Conservation (phyloP, 2,888 invertebrate genomes). For the Tachina fera region DNA sequence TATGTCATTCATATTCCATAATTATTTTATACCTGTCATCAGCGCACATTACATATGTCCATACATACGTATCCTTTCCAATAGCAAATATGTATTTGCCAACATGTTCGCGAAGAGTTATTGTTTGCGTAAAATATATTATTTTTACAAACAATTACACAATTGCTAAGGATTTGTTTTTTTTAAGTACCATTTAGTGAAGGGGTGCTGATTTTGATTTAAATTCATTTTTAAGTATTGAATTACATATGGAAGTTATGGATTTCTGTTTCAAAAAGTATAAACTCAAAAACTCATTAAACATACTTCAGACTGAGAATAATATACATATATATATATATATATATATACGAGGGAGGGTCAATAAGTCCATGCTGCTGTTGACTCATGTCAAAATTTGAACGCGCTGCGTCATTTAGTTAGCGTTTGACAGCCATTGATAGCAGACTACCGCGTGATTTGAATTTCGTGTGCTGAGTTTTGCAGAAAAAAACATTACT, state of each 20-base stretch:
- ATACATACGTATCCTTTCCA: conserved; percentile 4
- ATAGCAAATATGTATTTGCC: conserved; percentile 33
- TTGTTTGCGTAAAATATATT: conserved; percentile 28
- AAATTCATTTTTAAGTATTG: conserved; percentile 10
- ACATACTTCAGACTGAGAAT: not conserved
- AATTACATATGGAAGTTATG: conserved; percentile 42
- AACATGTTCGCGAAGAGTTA: not conserved
- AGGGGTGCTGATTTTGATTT: conserved; percentile 35
- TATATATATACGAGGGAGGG: no score
- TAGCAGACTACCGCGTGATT: no score
- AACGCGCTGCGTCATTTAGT: no score
- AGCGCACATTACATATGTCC: not conserved
- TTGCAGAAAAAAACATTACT: no score
- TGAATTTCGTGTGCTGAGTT: no score
- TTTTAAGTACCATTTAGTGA: conserved; percentile 13
- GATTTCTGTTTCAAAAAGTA: not conserved
- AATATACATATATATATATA: no score
- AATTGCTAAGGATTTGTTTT: conserved; percentile 45
- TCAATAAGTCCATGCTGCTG: no score
- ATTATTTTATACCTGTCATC: conserved; percentile 62
- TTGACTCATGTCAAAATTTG: no score
- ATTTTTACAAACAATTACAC: conserved; percentile 67
- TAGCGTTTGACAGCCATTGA: no score
- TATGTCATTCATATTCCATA: conserved; percentile 38
- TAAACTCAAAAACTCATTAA: conserved; percentile 31